Evolutionary conservation across 1,140 invertebrate genomes (phyloP), one percentile per base, ranked within the genome.

Genomic region (Hyles euphorbiae): DNA sequence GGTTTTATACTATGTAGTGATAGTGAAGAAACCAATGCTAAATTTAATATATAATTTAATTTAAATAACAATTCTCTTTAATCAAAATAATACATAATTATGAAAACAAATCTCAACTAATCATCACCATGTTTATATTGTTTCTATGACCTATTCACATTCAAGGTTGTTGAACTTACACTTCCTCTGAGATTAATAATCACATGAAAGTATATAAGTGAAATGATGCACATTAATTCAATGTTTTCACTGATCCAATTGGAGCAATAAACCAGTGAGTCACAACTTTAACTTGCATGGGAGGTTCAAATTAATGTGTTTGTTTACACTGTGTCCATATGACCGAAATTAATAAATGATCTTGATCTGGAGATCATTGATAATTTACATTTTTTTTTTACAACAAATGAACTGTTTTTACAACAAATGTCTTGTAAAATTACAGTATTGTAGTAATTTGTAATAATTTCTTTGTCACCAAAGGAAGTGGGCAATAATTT

Each of bases 171-270:
- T 66, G 70, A 76, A 63, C 76, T 70, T 65, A 7, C 70, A 56
- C 66, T 80, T 81, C 81, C 81, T 75, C 58, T 75, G 58, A 63
- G 50, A 70, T 70, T 76, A 76, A 81, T 74, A 72, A 34, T 6
- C 40, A 54, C 44, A 67, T 64, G 62, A 69, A 72, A 68, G 71
- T 67, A 74, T 65, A 67, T 74, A 57, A 50, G 52, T 58, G 53
- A 57, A 64, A 59, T 62, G 58, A 61, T 65, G 56, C 60, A 51
- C 53, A 60, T 58, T 65, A 60, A 69, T 68, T 59, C 61, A 52
- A 63, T 65, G 63, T 64, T 64, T 64, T 58, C 49, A 65, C 61
- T 50, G 48, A 46, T 33, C 58, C 67, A 69, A 69, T 69, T 69
- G 63, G 45, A 40, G 49, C 62, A 64, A 64, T 64, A 64, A 60